These are phyloP conservation scores for Parazoanthus swiftii DNA, from an alignment of 92 coral and sea anemone species.

Conservation along the genomic window DNA sequence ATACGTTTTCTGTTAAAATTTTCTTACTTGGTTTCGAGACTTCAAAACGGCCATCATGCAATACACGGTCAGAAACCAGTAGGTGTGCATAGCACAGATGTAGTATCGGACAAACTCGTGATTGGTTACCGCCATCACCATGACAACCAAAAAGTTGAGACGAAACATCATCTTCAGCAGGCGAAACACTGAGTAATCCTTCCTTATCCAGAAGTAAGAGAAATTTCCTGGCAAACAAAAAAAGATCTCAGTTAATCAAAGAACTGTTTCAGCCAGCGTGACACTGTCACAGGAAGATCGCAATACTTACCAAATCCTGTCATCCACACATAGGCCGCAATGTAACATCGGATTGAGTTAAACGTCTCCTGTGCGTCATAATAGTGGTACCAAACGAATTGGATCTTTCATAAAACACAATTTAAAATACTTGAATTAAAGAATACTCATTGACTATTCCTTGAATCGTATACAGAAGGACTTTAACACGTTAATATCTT, in stretches of 20 bases:
- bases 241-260: neutral
- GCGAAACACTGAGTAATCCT: constrained; percentile 94
- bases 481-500: too few species aligned
- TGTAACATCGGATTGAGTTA: constrained; percentile 94
- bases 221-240: constrained; percentile 77
- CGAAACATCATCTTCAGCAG: constrained; percentile 97
- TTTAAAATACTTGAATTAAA: neutral
- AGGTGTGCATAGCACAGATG: constrained; percentile 99
- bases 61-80: constrained; percentile 96
- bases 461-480: too few species aligned
- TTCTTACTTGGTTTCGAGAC: constrained; percentile 77
- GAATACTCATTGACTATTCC: too few species aligned
- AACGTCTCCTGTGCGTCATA: constrained; percentile 97
- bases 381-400: constrained; percentile 99
- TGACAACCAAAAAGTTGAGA: constrained; percentile 95
- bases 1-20: neutral
- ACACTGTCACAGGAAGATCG: neutral
- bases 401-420: constrained; percentile 58
- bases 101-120: constrained; percentile 99
- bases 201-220: constrained; percentile 93
- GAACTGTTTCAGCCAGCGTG: neutral
- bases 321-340: constrained; percentile 97
- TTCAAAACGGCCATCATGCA: constrained; percentile 91
- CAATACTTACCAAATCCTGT: constrained; percentile 90
- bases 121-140: constrained; percentile 99